Conservation (phyloP, 2,113 vertebrate species). For the Grallaria varia region DNA sequence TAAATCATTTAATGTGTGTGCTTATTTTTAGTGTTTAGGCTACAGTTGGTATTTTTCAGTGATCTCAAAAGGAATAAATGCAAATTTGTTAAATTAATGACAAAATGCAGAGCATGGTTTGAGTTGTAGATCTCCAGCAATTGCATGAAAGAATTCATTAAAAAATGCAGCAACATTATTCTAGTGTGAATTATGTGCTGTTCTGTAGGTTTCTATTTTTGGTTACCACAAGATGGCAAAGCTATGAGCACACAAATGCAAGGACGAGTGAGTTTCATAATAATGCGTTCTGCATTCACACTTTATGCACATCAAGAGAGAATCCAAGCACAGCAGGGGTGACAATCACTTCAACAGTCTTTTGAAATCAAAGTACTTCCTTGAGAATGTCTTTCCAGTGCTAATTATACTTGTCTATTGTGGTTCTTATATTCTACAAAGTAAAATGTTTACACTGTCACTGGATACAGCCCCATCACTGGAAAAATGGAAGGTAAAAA, state of each 20-base stretch:
- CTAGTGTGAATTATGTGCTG: conserved; percentile 41
- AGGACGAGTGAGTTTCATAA: conserved; percentile 46
- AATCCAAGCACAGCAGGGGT: conserved; percentile 48
- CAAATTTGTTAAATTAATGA: not conserved
- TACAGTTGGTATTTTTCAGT: not conserved
- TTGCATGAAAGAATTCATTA: not conserved
- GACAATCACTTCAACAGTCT: conserved; percentile 50
- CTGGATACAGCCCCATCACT: not conserved
- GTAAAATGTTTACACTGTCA: conserved; percentile 53
- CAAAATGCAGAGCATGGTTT: not conserved
- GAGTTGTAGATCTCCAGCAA: not conserved
- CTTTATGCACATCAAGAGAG: conserved; percentile 54
- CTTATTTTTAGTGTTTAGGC: not conserved
- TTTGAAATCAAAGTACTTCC: conserved; percentile 58
- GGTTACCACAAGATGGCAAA: conserved; percentile 65
- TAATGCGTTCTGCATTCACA: conserved; percentile 36
- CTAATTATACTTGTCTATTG: conserved; percentile 52
- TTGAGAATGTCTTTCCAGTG: not conserved
- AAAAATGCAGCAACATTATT: conserved; percentile 27
- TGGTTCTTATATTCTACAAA: conserved; percentile 14
- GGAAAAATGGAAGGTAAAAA: not conserved
- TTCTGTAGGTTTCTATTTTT: conserved; percentile 53
- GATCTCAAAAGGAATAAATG: not conserved
- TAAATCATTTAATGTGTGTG: not conserved
- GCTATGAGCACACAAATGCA: conserved; percentile 46